These are phyloP conservation scores for Neodon shergylaensis DNA, from an alignment of 2,113 vertebrate species.

Conservation along the genomic window DNA sequence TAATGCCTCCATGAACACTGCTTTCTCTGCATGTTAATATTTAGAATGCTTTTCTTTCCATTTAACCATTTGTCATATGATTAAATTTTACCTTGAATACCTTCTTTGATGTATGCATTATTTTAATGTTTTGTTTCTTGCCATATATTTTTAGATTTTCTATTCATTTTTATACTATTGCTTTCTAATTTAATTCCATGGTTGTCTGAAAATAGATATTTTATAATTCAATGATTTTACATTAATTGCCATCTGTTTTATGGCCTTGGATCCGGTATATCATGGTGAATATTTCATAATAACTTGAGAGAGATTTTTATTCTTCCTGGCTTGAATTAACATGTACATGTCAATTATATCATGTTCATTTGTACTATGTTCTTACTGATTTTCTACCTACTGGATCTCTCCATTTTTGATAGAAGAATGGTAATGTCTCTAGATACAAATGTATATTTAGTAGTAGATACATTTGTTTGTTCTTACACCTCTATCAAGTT, in stretches of 20 bases:
- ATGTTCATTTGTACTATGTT: neutral
- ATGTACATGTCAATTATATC: neutral
- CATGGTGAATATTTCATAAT: neutral
- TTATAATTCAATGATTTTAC: neutral
- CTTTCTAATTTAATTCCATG: neutral
- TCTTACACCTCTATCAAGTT: neutral
- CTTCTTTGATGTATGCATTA: neutral
- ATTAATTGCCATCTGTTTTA: neutral
- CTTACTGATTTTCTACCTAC: conserved; percentile 4
- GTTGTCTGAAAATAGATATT: neutral
- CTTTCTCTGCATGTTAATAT: neutral
- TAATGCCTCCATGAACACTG: too few species aligned
- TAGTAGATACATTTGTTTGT: neutral
- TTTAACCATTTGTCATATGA: neutral
- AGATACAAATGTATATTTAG: neutral
- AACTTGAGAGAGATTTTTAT: neutral
- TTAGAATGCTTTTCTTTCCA: neutral
- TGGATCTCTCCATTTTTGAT: neutral
- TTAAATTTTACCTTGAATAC: neutral
- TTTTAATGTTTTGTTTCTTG: neutral
- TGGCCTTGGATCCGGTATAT: neutral
- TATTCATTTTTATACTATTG: neutral
- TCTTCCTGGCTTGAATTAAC: neutral
- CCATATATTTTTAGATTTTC: neutral
- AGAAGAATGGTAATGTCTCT: neutral